Base-by-base conservation (phyloP, 2,797 vertebrate species). In the Chaetophractus vellerosus region DNA sequence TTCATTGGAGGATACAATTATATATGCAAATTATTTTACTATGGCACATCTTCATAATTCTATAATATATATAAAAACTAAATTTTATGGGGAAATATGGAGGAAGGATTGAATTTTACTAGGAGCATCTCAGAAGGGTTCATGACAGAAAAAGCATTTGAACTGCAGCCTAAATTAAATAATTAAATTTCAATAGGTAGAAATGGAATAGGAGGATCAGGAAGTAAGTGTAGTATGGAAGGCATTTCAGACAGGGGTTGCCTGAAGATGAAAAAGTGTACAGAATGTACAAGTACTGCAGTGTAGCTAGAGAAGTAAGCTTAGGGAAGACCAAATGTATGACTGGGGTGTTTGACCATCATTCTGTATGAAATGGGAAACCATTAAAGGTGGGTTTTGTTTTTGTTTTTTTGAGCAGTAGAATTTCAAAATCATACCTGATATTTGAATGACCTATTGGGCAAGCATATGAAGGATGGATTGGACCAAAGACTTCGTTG, bases 71-170 rank as follows among this genome's bases (percentile, higher is more conserved):
- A 31, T 57, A 84, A 93, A 78, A 95, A 33, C 9, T 72, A 76
- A 91, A 33, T 52, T 90, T 52, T 80, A 23, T 81, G 59, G 78
- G 66, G 78, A 63, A 52, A 72, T 80, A 23, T 76, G 48, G 50
- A 87, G 78, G 50, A 83, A 76, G 31, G 52, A 82, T 63, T 95
- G 41, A 55, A 68, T 88, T 95, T 91, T 71, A 64, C 12, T 59
- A 88, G 28, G 84, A 28, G 6, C 18, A 36, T 76, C 81, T 59
- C 41, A 52, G 48, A 92, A 92, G 6, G 41, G 84, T 88, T 88
- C 31, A 19, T 86, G 55, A 36, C 45, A 90, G 64, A 63, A 88
- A 38, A 89, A 28, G 12, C 63, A 74, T 74, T 71, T 84, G 90
- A 63, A 59, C 15, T 21, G 6, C 31, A 3, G 76, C 64, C 28